Conservation (phyloP, 2,797 vertebrate species). For the Gymnopithys bicolor region DNA sequence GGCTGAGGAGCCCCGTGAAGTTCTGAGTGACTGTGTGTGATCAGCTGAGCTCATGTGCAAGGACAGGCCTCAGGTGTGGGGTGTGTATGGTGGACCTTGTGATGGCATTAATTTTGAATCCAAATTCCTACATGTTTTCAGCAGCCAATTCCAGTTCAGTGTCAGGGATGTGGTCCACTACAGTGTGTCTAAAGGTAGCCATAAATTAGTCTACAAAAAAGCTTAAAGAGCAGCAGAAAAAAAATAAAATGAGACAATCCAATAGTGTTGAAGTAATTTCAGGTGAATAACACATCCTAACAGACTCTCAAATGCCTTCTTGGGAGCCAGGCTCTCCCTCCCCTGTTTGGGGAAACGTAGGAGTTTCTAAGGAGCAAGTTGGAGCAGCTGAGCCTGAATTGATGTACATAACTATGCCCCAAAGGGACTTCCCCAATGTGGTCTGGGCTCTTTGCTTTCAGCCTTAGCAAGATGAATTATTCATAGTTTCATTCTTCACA, state of each 20-base stretch:
- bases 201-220: not conserved
- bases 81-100: not conserved
- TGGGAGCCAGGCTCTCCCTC: not conserved
- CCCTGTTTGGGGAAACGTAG: not conserved
- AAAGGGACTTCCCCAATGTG: not conserved
- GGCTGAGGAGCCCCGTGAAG: accelerated
- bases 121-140: not conserved
- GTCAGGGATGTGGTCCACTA: not conserved
- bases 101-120: not conserved
- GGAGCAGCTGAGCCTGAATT: conserved; percentile 38
- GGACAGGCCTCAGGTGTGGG: accelerated
- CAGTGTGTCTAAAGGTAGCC: not conserved
- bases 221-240: not conserved
- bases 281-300: not conserved
- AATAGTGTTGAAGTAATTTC: conserved; percentile 3
- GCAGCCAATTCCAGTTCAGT: not conserved
- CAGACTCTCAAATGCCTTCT: not conserved
- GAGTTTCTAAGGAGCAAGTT: conserved; percentile 37
- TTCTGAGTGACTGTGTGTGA: not conserved
- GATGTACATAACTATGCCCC: conserved; percentile 13
- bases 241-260: not conserved
- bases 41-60: not conserved
- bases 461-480: conserved; percentile 20
- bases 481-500: conserved; percentile 61
- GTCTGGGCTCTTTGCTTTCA: conserved; percentile 22